Conservation (phyloP, 23 tunicate genomes). For the Oikopleura vanhoeffeni region DNA sequence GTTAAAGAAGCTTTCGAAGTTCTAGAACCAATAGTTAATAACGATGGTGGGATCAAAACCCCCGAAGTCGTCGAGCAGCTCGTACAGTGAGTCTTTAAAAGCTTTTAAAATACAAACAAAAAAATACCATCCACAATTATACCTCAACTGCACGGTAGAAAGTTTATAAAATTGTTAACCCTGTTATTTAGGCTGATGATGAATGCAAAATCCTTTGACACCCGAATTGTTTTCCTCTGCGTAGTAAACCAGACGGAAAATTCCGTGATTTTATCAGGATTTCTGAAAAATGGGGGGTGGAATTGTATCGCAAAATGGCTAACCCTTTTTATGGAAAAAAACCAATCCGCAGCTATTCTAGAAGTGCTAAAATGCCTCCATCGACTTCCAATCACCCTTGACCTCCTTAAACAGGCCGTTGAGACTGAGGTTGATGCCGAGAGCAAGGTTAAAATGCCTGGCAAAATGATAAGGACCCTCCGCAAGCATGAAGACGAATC, state of each 20-base stretch:
- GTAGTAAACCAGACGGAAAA: background rate
- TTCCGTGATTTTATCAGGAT: background rate
- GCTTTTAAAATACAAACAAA: too few species aligned
- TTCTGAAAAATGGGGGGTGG: conserved; percentile 1
- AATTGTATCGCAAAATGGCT: background rate
- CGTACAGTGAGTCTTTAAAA: background rate
- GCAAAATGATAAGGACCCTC: conserved; percentile 3
- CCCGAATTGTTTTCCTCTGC: background rate
- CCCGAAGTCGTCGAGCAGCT: background rate
- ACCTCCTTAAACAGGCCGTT: background rate
- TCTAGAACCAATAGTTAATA: background rate
- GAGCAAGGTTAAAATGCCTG: background rate
- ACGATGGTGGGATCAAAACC: background rate
- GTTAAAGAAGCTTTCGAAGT: background rate
- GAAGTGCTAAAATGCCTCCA: background rate
- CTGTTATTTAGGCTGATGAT: background rate
- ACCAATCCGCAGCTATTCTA: background rate
- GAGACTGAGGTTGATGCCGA: background rate
- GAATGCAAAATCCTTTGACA: background rate
- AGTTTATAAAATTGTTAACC: too few species aligned
- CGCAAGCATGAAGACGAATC: conserved; percentile 4
- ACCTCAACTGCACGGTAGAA: too few species aligned
- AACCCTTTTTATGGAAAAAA: background rate
- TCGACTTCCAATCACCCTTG: background rate
- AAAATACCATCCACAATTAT: too few species aligned